Evolutionary conservation across 2,888 invertebrate genomes (phyloP), one percentile per base, ranked within the genome.

Genomic region (Caenorhabditis uteleia): DNA sequence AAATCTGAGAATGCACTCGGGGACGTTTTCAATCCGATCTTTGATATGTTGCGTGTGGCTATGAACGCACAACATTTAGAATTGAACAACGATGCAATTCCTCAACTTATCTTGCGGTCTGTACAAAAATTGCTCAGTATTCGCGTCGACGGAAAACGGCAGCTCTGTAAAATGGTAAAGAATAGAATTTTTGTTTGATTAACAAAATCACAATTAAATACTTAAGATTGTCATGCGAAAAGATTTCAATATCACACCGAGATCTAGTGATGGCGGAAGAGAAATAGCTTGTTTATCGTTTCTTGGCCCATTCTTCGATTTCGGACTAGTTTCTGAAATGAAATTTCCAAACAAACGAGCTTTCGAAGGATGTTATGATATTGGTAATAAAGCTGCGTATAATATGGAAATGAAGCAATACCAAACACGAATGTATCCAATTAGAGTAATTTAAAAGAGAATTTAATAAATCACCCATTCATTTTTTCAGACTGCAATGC

Each of bases 281-380:
- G 95, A 97, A 85, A 87, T 95, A 56, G 89, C 91, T 0, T 88
- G 90, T 48, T 89, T 90, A 43, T 91, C 92, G 55, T 92, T 89
- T 83, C 88, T 98, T 7, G 95, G 94, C 16, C 92, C 95, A 0
- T 95, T 97, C 85, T 88, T 97, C 69, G 89, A 90, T 10, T 89
- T 95, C 0, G 94, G 95, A 0, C 88, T 94, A 2, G 93, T 95
- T 84, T 92, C 91, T 33, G 95, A 95, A 83, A 95, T 95, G 14
- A 53, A 67, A 84, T 91, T 92, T 20, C 50, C 50, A 7, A 49
- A 49, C 16, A 46, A 23, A 2, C 26, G 50, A 18, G 42, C 44
- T 0, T 58, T 65, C 16, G 23, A 39, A 12, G 39, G 26, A 3
- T 29, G 36, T 5, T 48, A 65, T 47, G 42, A 58, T 7, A 58